Evolutionary conservation across 2,113 vertebrate species (phyloP).

Genomic region (Neopipo cinnamomea): DNA sequence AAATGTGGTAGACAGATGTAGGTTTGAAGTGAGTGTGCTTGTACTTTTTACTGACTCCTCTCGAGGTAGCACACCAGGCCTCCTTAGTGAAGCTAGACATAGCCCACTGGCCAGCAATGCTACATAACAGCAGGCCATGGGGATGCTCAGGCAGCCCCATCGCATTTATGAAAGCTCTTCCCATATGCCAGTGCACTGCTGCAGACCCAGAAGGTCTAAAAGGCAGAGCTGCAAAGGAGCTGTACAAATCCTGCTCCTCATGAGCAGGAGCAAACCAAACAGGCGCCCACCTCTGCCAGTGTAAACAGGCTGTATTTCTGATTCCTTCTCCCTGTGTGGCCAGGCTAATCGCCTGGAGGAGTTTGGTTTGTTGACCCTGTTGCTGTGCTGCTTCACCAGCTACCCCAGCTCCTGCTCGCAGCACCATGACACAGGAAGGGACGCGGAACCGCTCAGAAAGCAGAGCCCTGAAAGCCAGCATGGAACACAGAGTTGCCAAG

Average conservation of each 20-base stretch:
- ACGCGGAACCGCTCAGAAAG: background rate
- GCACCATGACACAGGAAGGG: background rate
- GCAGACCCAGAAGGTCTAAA: background rate
- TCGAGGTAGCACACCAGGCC: background rate
- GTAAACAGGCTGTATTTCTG: background rate
- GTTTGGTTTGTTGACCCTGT: background rate
- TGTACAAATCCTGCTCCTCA: background rate
- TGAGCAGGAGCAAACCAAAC: background rate
- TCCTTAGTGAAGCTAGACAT: background rate
- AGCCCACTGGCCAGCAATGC: background rate
- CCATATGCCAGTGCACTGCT: background rate
- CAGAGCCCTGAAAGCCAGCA: background rate
- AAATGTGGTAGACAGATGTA: background rate
- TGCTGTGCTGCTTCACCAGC: background rate
- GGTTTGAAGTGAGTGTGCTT: background rate
- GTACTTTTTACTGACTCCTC: background rate
- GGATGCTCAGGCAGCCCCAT: background rate
- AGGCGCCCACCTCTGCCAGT: background rate
- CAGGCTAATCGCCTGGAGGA: rapidly evolving
- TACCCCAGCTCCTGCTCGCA: background rate
- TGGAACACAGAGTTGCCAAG: background rate
- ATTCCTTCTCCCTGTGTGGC: background rate
- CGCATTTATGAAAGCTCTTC: background rate
- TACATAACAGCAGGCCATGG: rapidly evolving
- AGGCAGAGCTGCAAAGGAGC: background rate